These are phyloP conservation scores for Glareola pratincola DNA, from an alignment of 2,113 vertebrate species.

Conservation along the genomic window DNA sequence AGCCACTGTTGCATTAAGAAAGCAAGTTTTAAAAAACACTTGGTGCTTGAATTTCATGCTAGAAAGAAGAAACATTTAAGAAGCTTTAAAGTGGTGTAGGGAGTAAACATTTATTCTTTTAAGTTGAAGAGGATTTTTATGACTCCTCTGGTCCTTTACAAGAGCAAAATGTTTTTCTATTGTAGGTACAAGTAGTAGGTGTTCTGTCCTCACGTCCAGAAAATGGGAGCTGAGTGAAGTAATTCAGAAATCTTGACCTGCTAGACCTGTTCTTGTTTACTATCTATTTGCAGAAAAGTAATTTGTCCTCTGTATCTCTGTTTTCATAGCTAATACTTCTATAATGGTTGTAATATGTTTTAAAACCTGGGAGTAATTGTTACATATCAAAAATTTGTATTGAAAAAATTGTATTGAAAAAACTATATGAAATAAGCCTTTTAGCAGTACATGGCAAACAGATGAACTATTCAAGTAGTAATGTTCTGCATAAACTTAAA, in stretches of 20 bases:
- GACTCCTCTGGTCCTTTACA: not conserved
- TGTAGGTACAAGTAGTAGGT: not conserved
- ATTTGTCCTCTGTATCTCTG: not conserved
- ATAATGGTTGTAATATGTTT: not conserved
- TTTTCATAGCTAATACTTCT: not conserved
- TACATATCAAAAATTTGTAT: not conserved
- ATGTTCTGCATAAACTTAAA: not conserved
- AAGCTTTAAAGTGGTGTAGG: not conserved
- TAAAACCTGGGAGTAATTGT: not conserved
- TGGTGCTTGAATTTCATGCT: not conserved
- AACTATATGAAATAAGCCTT: not conserved
- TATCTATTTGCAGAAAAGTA: not conserved
- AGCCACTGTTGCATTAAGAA: not conserved
- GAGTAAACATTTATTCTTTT: not conserved
- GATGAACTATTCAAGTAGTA: not conserved
- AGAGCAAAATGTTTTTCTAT: not conserved
- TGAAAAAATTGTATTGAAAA: not conserved
- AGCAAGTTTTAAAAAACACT: not conserved
- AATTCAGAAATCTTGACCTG: not conserved
- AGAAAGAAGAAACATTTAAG: not conserved
- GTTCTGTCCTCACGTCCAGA: not conserved
- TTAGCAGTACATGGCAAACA: not conserved
- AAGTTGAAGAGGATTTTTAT: not conserved
- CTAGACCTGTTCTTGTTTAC: not conserved
- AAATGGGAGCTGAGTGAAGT: slow-evolving; percentile 19